Base-by-base conservation (phyloP, 2,888 invertebrate species). In the Alloplasta piceator region DNA sequence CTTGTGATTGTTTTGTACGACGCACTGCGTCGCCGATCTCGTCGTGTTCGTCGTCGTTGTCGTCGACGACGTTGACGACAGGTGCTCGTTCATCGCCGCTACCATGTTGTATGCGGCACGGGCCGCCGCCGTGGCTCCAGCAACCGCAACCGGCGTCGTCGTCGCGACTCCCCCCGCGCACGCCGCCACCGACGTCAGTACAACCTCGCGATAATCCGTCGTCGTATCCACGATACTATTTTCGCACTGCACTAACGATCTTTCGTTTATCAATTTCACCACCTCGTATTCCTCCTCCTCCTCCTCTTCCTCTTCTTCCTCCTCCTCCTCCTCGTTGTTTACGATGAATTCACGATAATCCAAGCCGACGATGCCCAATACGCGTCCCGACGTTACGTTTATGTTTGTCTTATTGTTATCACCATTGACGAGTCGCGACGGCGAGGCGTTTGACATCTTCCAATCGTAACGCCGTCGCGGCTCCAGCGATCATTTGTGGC, bases 121-220 rank as follows among this genome's bases (percentile, higher is more conserved):
- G 55, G 82, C 82, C 82, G 83, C 84, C 73, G 75, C 80, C 81
- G 77, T 75, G 78, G 71, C 77, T 80, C 78, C 78, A 61, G 78
- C 78, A 78, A 82, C 96, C 93, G 94, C 94, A 92, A 91, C 93
- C 89, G 93, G 93, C 85, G 94, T 94, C 90, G 94, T 94, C 14
- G 60, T 60, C 38, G 60, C 75, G 60, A 50, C n/a, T 58, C 50
- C 58, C 89, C 94, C 94, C 90, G 94, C 94, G 90, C 95, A 94
- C 90, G 63, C 76, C 50, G 43, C 64, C 14, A 74, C 75, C 70
- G 78, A 82, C 43, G 78, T 74, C 48, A 78, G 14, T 52, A 81
- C 81, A 50, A 81, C 74, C 43, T 81, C 81, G 7, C 81, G 81
- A 75, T 78, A 81, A 48, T 81, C 78, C 71, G 81, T 61, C n/a